These are phyloP conservation scores for Tetranychus truncatus DNA, from an alignment of 2,888 invertebrate species.

Conservation along the genomic window DNA sequence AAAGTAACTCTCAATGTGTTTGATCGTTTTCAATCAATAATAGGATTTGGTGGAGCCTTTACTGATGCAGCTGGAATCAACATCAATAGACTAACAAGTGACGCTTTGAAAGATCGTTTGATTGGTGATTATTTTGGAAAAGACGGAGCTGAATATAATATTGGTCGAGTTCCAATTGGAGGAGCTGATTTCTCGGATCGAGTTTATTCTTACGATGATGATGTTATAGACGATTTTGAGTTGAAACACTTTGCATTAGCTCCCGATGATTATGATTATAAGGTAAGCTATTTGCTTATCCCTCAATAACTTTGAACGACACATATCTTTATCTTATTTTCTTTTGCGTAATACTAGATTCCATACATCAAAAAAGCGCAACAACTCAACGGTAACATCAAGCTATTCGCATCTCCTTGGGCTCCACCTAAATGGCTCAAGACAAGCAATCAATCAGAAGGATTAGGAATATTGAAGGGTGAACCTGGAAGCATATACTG, in stretches of 20 bases:
- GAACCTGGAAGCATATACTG: constrained; percentile 40
- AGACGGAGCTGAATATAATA: background rate
- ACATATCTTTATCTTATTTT: too few species aligned
- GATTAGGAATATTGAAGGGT: constrained; percentile 32
- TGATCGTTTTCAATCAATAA: background rate
- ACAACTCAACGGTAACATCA: constrained; percentile 25
- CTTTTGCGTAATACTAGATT: constrained; percentile 28
- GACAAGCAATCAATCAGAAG: constrained; percentile 33
- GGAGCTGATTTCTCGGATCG: constrained; percentile 1
- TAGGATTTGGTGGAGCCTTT: constrained; percentile 10
- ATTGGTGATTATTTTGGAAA: background rate
- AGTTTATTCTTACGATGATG: constrained; percentile 30
- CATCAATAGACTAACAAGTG: background rate
- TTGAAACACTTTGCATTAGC: background rate
- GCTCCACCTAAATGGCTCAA: constrained; percentile 42
- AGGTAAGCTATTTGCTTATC: background rate
- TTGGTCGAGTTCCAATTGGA: constrained; percentile 43
- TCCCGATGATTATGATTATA: constrained; percentile 2
- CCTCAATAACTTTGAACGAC: too few species aligned
- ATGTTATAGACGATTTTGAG: background rate
- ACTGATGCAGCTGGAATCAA: constrained; percentile 6
- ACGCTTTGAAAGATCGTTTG: background rate
- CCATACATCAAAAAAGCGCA: constrained; percentile 33
- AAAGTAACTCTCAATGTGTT: background rate
- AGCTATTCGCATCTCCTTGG: constrained; percentile 40